These are phyloP conservation scores for Dasysyrphus albostriatus DNA, from an alignment of 2,888 invertebrate species.

Conservation along the genomic window DNA sequence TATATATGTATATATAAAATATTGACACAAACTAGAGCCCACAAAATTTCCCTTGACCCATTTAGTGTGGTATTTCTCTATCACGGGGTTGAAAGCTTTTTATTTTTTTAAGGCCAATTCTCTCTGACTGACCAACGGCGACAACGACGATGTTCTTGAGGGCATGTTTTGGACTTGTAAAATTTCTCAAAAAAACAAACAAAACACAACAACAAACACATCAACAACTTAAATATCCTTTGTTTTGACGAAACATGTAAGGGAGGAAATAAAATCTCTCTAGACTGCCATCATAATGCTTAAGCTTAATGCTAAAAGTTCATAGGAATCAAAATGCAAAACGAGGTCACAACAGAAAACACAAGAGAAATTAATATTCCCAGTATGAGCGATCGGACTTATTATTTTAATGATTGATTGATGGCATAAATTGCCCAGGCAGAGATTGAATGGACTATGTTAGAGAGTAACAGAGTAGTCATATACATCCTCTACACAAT, in stretches of 20 bases:
- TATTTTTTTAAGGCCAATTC: conserved; percentile 1
- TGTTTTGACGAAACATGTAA: neutral
- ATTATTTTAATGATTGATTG: neutral
- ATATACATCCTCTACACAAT: too few relatives aligned
- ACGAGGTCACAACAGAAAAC: neutral
- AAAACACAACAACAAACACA: too few relatives aligned
- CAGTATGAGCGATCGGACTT: neutral
- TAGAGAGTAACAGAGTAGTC: too few relatives aligned
- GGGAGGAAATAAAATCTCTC: neutral
- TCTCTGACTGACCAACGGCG: neutral
- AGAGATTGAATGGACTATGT: neutral
- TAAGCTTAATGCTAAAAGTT: neutral
- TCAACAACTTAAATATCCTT: neutral
- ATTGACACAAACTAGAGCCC: conserved; percentile 43
- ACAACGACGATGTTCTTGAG: neutral
- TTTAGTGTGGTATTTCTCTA: conserved; percentile 16
- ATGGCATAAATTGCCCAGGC: neutral
- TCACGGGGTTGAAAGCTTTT: conserved; percentile 12
- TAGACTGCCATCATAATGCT: neutral
- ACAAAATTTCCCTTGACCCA: conserved; percentile 53
- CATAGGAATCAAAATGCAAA: neutral
- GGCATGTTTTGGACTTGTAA: conserved; percentile 35
- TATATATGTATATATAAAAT: neutral
- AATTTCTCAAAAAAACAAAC: neutral
- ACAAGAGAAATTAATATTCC: neutral